Evolutionary conservation across 1,140 invertebrate species (phyloP).

Genomic region (Heliconius nattereri): DNA sequence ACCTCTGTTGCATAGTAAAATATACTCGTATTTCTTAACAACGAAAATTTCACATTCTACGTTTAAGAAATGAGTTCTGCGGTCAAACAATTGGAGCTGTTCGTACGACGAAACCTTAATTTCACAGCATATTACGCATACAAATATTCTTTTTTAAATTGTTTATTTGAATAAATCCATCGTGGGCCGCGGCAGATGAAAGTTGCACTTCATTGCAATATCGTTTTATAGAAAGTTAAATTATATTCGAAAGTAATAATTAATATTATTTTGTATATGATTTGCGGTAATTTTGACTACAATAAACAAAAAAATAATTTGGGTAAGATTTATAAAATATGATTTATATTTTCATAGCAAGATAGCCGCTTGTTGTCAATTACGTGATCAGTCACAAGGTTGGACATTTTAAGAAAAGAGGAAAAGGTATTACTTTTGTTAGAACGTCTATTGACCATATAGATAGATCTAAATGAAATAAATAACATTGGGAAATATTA

Average conservation of each 20-base stretch:
- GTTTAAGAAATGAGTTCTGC: constrained; percentile 72
- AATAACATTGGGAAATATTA: too few species aligned
- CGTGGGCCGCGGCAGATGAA: constrained; percentile 22
- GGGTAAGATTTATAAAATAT: too few species aligned
- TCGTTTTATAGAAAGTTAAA: not conserved
- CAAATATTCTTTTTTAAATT: constrained; percentile 42
- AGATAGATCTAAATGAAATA: too few species aligned
- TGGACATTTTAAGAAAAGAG: too few species aligned
- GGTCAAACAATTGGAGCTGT: constrained; percentile 68
- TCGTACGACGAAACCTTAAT: constrained; percentile 57
- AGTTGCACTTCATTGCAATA: constrained; percentile 20
- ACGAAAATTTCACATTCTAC: constrained; percentile 68
- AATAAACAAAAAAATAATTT: not conserved
- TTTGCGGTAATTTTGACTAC: not conserved
- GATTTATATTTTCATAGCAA: too few species aligned
- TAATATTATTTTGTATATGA: not conserved
- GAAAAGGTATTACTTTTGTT: too few species aligned
- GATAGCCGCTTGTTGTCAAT: too few species aligned
- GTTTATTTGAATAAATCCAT: constrained; percentile 48
- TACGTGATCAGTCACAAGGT: too few species aligned
- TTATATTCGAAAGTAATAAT: constrained; percentile 3
- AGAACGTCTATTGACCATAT: too few species aligned
- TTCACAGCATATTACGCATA: constrained; percentile 67
- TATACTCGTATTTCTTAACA: constrained; percentile 42
- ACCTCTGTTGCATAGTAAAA: constrained; percentile 46